A percentile compares a stretch with the other conserved stretches of the same genome.
Conservation (phyloP, 2,888 invertebrate species). For the Hemithea aestivaria region DNA sequence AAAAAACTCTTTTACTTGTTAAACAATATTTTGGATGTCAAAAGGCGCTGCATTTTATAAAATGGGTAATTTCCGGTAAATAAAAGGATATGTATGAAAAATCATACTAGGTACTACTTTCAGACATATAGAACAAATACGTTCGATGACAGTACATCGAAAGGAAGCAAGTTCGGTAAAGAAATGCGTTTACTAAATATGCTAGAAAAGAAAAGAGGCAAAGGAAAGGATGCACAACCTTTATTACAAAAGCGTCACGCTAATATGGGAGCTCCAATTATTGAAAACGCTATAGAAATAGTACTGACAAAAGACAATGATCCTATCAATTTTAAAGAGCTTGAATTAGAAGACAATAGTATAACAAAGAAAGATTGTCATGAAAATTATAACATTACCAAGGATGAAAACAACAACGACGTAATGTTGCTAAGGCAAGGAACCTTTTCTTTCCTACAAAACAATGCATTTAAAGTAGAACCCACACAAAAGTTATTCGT, state of each 20-base stretch:
- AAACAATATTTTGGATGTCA: too few species aligned
- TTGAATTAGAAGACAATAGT: too few species aligned
- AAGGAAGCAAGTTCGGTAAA: background rate
- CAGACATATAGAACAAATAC: too few species aligned
- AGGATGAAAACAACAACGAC: constrained; percentile 1
- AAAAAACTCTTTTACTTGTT: constrained; percentile 1
- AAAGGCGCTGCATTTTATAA: too few species aligned
- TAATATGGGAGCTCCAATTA: too few species aligned
- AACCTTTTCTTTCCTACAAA: background rate
- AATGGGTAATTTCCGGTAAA: too few species aligned
- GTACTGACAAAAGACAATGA: too few species aligned
- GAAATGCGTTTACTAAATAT: background rate
- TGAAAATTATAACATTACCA: background rate
- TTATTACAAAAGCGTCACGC: background rate
- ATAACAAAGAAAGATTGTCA: background rate
- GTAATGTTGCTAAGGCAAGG: background rate
- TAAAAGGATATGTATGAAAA: too few species aligned
- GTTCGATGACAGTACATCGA: background rate
- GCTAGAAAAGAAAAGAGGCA: background rate
- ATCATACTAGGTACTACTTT: too few species aligned
- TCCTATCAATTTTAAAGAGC: too few species aligned
- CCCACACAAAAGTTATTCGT: constrained; percentile 3
- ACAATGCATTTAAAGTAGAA: constrained; percentile 7
- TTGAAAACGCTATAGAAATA: too few species aligned
- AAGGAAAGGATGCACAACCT: background rate